A percentile compares a stretch with the other conserved stretches of the same genome.
These are phyloP conservation scores for Meloe dianella DNA, from an alignment of 2,888 invertebrate species.

Conservation along the genomic window DNA sequence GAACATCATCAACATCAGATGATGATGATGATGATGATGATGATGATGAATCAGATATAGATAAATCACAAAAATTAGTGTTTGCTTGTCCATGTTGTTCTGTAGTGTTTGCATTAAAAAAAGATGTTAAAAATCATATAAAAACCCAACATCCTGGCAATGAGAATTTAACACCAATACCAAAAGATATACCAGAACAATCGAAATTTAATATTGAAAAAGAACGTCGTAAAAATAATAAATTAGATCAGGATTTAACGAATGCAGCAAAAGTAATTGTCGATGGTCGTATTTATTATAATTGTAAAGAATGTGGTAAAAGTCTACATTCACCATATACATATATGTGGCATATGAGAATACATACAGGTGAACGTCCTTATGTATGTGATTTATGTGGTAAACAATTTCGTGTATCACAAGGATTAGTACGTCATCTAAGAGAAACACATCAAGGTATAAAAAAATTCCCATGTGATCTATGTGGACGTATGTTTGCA, in stretches of 20 bases:
- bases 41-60: conserved; percentile 17
- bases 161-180: conserved; percentile 9
- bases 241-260: conserved; percentile 58
- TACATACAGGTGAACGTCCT: conserved; percentile 71
- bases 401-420: conserved; percentile 70
- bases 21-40: background rate
- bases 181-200: conserved; percentile 8
- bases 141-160: conserved; percentile 45
- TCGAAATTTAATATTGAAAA: conserved; percentile 15
- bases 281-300: conserved; percentile 64
- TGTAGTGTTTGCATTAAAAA: conserved; percentile 45
- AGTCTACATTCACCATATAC: conserved; percentile 68
- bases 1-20: background rate
- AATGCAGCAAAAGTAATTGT: conserved; percentile 56
- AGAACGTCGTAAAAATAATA: conserved; percentile 44
- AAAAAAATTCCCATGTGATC: conserved; percentile 65
- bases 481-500: conserved; percentile 66
- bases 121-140: conserved; percentile 47
- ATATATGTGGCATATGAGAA: conserved; percentile 67
- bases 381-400: conserved; percentile 72
- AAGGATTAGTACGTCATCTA: conserved; percentile 68
- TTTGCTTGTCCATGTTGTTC: conserved; percentile 50
- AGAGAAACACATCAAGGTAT: conserved; percentile 69
- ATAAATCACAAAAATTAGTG: conserved; percentile 13
- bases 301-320: conserved; percentile 66